Evolutionary conservation across 2,888 invertebrate species (phyloP), one percentile per base, ranked within the genome.

Genomic region (Chromoteleia sp.): DNA sequence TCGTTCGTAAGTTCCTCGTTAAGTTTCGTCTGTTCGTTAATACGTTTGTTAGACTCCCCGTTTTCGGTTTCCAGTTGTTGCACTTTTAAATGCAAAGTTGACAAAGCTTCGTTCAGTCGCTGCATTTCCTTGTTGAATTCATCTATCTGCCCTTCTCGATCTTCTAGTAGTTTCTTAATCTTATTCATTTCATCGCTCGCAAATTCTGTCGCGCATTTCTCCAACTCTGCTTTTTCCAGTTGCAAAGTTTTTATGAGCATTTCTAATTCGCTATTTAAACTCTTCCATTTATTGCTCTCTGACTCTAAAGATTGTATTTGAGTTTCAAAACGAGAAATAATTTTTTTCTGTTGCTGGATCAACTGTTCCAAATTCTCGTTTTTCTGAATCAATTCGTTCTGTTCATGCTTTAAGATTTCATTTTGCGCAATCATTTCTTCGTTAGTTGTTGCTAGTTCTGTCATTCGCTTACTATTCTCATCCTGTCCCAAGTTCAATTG

Each of bases 321-420:
- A n/a, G 45, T 12, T 67, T 75, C 54, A 2, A 65, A 33, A 0
- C 30, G 7, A 19, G 50, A 30, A 25, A 74, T 56, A 3, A 0
- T 54, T 10, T 48, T 36, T 39, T 45, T 61, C 50, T 67, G 54
- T 7, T 30, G 25, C 10, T 74, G 56, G 14, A 77, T 77, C 0
- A 52, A 76, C n/a, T 74, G 29, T 52, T 80, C 67, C 5, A 85
- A 43, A 19, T 82, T 59, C 77, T 84, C 58, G 19, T 67, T 79
- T 5, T 82, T 52, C n/a, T 85, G 86, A 2, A 78, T 0, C 21
- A 88, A 59, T 48, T 87, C 84, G 58, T 86, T 87, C 58, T 86
- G 81, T 41, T 84, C 83, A 33, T 86, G 82, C 29, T 89, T 86
- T 7, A 89, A 77, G 70, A 86, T 75, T 30, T 86, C 83, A 70